These are phyloP conservation scores for Eueides isabella DNA, from an alignment of 1,140 invertebrate genomes.

Conservation along the genomic window DNA sequence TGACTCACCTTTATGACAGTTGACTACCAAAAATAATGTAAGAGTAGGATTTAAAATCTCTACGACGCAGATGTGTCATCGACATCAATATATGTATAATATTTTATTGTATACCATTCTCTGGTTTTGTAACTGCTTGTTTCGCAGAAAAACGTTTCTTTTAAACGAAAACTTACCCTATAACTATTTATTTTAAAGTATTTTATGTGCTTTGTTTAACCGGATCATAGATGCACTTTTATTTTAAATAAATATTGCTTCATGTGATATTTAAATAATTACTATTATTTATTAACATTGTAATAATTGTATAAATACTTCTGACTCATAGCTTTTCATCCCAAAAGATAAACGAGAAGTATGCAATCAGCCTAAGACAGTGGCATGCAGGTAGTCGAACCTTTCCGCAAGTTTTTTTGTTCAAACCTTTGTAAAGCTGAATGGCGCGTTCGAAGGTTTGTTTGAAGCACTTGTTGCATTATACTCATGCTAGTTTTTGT, in stretches of 20 bases:
- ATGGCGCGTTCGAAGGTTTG: constrained; percentile 44
- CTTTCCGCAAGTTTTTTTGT: constrained; percentile 67
- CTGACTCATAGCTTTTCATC: neutral
- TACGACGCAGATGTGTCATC: constrained; percentile 61
- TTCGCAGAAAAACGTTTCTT: too few relatives aligned
- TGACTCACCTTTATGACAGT: constrained; percentile 43
- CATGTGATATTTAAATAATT: too few relatives aligned
- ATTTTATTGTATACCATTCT: neutral
- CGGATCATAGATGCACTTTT: too few relatives aligned
- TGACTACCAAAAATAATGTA: constrained; percentile 22
- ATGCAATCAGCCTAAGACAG: constrained; percentile 42
- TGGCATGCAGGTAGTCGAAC: constrained; percentile 63
- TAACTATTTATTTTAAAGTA: too few relatives aligned
- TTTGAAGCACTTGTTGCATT: constrained; percentile 56
- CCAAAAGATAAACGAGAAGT: constrained; percentile 32
- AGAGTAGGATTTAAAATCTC: constrained; percentile 24
- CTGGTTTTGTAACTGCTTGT: neutral
- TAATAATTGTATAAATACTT: neutral
- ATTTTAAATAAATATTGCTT: too few relatives aligned
- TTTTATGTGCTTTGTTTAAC: too few relatives aligned
- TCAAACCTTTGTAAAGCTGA: constrained; percentile 57
- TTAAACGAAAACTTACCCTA: too few relatives aligned
- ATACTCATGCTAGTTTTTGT: constrained; percentile 17
- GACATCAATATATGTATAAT: constrained; percentile 35
- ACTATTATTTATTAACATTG: neutral